Evolutionary conservation across 2,113 vertebrate species (phyloP).

Genomic region (Xenopus borealis): DNA sequence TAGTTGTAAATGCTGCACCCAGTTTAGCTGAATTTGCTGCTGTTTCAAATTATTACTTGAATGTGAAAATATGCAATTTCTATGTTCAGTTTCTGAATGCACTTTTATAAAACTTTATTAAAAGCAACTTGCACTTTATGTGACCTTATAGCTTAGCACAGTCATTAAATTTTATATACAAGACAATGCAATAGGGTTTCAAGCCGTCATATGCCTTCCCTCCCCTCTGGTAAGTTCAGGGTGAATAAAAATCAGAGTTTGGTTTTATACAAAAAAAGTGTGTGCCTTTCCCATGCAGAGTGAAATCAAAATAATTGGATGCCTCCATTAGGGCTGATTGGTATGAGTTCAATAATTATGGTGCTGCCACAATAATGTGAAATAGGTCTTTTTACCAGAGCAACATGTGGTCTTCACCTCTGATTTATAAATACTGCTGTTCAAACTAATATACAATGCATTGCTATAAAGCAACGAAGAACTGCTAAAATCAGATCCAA

Average conservation of each 20-base stretch:
- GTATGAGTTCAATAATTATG: conserved; percentile 18
- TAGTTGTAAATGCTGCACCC: too few relatives aligned
- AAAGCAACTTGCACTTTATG: neutral
- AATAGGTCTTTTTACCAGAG: conserved; percentile 21
- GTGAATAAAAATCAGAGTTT: neutral
- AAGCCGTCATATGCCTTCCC: neutral
- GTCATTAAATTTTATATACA: neutral
- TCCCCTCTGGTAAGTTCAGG: neutral
- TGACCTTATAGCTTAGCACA: neutral
- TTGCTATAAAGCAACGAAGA: neutral
- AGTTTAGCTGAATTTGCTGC: too few relatives aligned
- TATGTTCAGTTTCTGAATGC: too few relatives aligned
- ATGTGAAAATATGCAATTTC: too few relatives aligned
- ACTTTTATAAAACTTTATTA: too few relatives aligned
- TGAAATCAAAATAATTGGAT: conserved; percentile 39
- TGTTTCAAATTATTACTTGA: too few relatives aligned
- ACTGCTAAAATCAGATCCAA: neutral
- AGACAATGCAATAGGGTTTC: neutral
- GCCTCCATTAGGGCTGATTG: conserved; percentile 34
- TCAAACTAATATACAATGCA: neutral
- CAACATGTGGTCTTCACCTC: conserved; percentile 8
- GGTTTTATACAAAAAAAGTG: conserved; percentile 17
- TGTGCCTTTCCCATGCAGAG: conserved; percentile 21
- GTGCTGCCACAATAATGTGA: conserved; percentile 25
- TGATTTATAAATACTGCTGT: conserved; percentile 24